Conservation (phyloP, 2,113 vertebrate species). For the Lepus timidus region DNA sequence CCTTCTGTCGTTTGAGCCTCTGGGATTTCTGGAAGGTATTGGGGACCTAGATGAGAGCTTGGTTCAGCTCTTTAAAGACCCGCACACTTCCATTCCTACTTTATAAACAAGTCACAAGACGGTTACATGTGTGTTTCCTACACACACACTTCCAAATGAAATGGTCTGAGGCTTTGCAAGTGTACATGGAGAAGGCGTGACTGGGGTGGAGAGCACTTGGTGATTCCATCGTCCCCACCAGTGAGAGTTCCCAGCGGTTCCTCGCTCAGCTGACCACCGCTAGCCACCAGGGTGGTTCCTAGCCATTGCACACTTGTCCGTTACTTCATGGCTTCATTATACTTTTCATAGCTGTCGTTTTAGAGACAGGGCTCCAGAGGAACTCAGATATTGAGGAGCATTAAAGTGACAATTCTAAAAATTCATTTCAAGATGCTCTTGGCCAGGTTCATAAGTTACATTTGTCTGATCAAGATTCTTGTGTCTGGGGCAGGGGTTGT, state of each 20-base stretch:
- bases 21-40: background rate
- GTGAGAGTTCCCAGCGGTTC: background rate
- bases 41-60: background rate
- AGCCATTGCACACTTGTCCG: background rate
- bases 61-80: slow-evolving; percentile 2
- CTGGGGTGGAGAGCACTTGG: background rate
- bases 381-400: background rate
- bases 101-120: slow-evolving; percentile 32
- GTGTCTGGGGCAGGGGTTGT: background rate
- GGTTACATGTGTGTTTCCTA: background rate
- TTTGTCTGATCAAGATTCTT: slow-evolving; percentile 17
- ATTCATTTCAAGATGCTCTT: background rate
- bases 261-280: background rate
- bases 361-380: slow-evolving; percentile 57
- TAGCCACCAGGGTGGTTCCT: background rate
- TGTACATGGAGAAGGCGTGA: background rate
- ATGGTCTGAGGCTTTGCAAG: background rate
- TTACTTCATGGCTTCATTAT: background rate
- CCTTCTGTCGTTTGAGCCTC: background rate
- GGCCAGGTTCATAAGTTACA: slow-evolving; percentile 2
- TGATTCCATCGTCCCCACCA: background rate
- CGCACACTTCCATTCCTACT: slow-evolving; percentile 2
- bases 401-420: slow-evolving; percentile 62
- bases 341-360: slow-evolving; percentile 30
- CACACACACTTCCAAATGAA: background rate